phyloP scores from a whole-genome alignment of 2,888 invertebrate species.

The Dolichopus griseipennis region DNA sequence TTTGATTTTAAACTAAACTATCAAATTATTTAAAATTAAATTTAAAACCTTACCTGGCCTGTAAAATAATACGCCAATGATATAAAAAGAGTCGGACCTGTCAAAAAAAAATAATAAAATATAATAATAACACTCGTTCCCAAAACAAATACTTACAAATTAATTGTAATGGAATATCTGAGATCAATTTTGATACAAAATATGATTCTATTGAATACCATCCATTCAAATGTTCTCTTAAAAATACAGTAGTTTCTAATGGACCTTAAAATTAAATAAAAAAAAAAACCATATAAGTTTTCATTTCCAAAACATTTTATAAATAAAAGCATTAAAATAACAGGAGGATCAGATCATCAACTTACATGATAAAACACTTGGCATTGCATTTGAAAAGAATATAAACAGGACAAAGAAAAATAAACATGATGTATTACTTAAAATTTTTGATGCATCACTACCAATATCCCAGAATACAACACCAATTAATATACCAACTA shows the following conservation, averaged over 20 bases:
- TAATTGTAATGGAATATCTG: constrained; percentile 72
- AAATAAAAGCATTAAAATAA: not conserved
- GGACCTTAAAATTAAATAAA: constrained; percentile 52
- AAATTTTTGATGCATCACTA: constrained; percentile 65
- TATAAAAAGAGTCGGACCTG: constrained; percentile 56
- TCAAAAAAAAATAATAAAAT: not conserved
- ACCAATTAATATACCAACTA: constrained; percentile 74
- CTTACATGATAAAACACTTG: constrained; percentile 81
- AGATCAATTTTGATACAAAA: constrained; percentile 66
- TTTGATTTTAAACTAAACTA: not conserved
- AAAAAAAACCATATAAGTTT: too few species aligned
- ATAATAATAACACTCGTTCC: too few species aligned
- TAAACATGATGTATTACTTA: constrained; percentile 78
- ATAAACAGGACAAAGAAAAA: constrained; percentile 87
- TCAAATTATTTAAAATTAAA: not conserved
- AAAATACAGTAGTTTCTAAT: constrained; percentile 65
- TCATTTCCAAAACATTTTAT: not conserved
- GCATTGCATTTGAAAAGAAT: constrained; percentile 87
- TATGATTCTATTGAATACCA: constrained; percentile 80
- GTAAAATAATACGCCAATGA: constrained; percentile 70
- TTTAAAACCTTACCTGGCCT: constrained; percentile 46
- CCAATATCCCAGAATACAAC: constrained; percentile 76
- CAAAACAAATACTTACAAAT: constrained; percentile 43
- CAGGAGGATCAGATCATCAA: constrained; percentile 28
- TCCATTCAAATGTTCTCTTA: constrained; percentile 74